Conservation (phyloP, 2,888 invertebrate species). For the Amphiduros pacificus region DNA sequence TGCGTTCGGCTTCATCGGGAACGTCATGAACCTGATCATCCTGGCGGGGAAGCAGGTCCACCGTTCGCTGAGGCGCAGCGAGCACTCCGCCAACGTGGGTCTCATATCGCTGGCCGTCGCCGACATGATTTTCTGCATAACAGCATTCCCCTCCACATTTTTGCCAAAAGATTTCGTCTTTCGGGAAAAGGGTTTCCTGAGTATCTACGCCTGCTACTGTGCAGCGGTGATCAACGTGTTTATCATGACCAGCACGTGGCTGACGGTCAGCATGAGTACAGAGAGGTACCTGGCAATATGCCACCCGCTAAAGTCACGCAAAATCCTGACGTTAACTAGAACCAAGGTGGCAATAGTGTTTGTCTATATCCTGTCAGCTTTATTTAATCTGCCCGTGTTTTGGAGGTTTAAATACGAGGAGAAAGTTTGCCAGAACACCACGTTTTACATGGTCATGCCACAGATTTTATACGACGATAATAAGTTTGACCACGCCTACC, state of each 20-base stretch:
- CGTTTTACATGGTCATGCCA: not conserved
- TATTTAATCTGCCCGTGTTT: constrained; percentile 37
- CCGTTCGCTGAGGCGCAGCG: constrained; percentile 24
- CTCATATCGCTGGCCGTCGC: constrained; percentile 74
- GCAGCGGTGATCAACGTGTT: constrained; percentile 51
- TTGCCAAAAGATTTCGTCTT: constrained; percentile 27
- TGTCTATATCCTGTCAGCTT: constrained; percentile 29
- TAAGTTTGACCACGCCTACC: constrained; percentile 34
- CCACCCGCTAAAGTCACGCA: constrained; percentile 32
- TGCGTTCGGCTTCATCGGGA: constrained; percentile 62
- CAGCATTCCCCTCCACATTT: constrained; percentile 36
- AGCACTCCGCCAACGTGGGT: constrained; percentile 64
- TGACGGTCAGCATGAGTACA: constrained; percentile 34
- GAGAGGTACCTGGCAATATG: constrained; percentile 35
- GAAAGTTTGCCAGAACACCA: not conserved
- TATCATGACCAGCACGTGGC: constrained; percentile 70
- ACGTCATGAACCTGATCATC: constrained; percentile 77
- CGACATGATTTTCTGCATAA: constrained; percentile 66
- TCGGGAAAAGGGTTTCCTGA: constrained; percentile 17
- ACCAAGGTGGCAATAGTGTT: constrained; percentile 32
- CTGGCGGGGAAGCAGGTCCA: constrained; percentile 64
- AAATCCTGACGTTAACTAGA: constrained; percentile 27
- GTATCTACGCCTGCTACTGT: constrained; percentile 32
- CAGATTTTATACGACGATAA: constrained; percentile 14
- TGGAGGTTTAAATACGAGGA: constrained; percentile 28